Percentiles rank a stretch among this genome's conserved stretches.
These are phyloP conservation scores for Ectemnius lituratus DNA, from an alignment of 2,888 invertebrate species.

Conservation along the genomic window DNA sequence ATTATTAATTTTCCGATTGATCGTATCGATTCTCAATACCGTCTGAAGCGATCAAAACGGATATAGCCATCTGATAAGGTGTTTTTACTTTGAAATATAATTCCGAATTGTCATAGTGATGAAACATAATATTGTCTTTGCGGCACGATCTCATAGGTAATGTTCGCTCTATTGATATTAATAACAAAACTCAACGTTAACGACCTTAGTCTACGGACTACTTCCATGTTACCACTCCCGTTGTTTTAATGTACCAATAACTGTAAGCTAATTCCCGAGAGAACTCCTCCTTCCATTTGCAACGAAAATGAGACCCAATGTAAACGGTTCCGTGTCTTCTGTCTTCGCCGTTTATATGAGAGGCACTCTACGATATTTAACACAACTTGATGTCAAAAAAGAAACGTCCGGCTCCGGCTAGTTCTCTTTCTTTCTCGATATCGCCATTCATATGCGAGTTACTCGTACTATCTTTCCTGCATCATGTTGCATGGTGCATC, in stretches of 20 bases:
- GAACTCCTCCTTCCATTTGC: not conserved
- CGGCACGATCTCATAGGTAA: not conserved
- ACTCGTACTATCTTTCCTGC: not conserved
- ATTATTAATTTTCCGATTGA: no score
- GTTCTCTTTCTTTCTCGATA: slow-evolving; percentile 2
- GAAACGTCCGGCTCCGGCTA: slow-evolving; percentile 1
- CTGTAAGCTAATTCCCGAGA: not conserved
- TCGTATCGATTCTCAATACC: no score
- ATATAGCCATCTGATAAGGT: no score
- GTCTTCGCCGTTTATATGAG: not conserved
- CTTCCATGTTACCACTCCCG: slow-evolving; percentile 2
- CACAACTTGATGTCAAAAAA: slow-evolving; percentile 1
- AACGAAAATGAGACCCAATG: not conserved
- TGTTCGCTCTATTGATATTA: slow-evolving; percentile 1
- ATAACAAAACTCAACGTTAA: slow-evolving; percentile 6
- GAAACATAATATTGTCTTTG: not conserved
- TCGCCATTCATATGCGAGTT: not conserved
- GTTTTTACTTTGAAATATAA: no score
- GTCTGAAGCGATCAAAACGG: no score
- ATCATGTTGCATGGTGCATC: not conserved
- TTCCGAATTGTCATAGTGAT: no score
- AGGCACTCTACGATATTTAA: slow-evolving; percentile 4
- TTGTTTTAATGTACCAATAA: slow-evolving; percentile 4
- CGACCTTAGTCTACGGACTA: slow-evolving; percentile 6
- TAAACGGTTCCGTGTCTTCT: not conserved